Percentiles rank a stretch among this genome's conserved stretches.
phyloP scores from a whole-genome alignment of 2,888 invertebrate genomes.

The Polyommatus iphigenia region DNA sequence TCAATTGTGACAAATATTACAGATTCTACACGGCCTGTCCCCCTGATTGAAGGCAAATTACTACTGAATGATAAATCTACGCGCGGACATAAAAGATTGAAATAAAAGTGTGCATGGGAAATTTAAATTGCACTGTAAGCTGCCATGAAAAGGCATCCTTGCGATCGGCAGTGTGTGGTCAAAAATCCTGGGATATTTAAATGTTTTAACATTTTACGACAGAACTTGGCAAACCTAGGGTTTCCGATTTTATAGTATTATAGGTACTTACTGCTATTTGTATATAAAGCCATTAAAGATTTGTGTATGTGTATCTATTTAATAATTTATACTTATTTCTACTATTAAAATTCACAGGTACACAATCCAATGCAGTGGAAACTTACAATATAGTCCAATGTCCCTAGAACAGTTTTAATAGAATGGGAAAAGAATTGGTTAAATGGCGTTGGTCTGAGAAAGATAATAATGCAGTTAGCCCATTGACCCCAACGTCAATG shows the following conservation, averaged over 20 bases:
- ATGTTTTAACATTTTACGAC: background rate
- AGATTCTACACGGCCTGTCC: slow-evolving; percentile 34
- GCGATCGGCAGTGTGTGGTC: background rate
- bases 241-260: no score
- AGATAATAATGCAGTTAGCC: background rate
- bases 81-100: background rate
- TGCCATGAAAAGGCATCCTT: background rate
- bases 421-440: background rate
- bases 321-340: no score
- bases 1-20: slow-evolving; percentile 31
- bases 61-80: slow-evolving; percentile 21
- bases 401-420: background rate
- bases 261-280: no score
- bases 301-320: no score
- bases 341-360: no score
- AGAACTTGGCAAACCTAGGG: no score
- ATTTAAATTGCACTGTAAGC: background rate
- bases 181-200: background rate
- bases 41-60: slow-evolving; percentile 46
- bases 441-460: background rate
- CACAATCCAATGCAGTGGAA: no score
- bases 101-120: slow-evolving; percentile 15
- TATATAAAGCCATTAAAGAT: no score
- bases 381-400: background rate
- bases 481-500: background rate